Conservation (phyloP, 2,113 vertebrate species). For the Oncorhynchus clarkii region DNA sequence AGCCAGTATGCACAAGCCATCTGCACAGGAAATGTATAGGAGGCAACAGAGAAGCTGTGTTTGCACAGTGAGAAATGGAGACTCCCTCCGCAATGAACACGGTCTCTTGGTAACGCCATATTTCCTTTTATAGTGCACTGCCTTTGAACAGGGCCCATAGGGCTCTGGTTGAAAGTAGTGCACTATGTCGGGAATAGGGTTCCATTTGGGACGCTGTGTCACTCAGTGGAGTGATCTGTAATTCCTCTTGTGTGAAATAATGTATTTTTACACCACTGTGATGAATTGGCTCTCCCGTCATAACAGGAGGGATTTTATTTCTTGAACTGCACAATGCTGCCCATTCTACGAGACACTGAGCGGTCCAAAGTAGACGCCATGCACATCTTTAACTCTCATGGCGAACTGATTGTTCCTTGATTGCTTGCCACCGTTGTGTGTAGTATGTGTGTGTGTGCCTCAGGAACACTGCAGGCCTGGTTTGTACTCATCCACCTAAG, state of each 20-base stretch:
- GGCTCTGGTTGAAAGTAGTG: too few species aligned
- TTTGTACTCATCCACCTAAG: background rate
- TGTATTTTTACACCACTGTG: background rate
- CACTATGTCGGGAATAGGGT: too few species aligned
- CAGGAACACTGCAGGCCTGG: background rate
- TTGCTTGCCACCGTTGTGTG: background rate
- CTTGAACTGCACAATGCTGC: background rate
- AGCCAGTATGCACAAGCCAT: too few species aligned
- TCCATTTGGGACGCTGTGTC: background rate
- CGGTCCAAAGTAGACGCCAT: background rate
- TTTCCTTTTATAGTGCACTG: too few species aligned
- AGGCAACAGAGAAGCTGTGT: too few species aligned
- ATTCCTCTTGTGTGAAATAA: constrained; percentile 15
- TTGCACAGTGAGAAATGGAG: too few species aligned
- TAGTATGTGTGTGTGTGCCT: background rate
- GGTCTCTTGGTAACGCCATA: too few species aligned
- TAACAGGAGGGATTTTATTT: background rate
- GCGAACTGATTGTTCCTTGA: background rate
- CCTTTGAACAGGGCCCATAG: too few species aligned
- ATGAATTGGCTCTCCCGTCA: background rate
- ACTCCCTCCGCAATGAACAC: too few species aligned
- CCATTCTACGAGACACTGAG: background rate
- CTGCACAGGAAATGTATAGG: too few species aligned
- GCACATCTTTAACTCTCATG: background rate
- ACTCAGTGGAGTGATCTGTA: constrained; percentile 14